Evolutionary conservation across 2,888 invertebrate genomes (phyloP).

Genomic region (Clitarchus hookeri): DNA sequence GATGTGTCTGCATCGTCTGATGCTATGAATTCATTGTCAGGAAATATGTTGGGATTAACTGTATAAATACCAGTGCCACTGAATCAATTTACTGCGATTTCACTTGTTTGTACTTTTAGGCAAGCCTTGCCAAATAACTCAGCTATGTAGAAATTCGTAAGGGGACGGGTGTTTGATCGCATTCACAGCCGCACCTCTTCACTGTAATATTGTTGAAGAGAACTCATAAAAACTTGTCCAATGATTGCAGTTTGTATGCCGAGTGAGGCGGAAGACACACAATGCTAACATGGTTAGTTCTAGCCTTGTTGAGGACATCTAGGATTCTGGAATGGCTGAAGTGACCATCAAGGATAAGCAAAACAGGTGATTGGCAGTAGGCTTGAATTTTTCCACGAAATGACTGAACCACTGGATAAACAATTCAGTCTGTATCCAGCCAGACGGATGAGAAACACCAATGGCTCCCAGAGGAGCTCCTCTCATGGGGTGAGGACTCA

Average conservation of each 20-base stretch:
- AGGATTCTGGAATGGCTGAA: constrained; percentile 42
- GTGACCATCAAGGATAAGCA: constrained; percentile 46
- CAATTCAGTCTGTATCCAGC: constrained; percentile 40
- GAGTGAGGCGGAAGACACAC: constrained; percentile 28
- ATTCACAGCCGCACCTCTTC: background rate
- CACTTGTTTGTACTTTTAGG: background rate
- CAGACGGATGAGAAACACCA: constrained; percentile 46
- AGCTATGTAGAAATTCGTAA: background rate
- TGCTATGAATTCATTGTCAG: background rate
- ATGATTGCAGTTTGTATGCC: constrained; percentile 15
- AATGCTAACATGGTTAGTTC: background rate
- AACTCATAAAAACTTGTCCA: background rate
- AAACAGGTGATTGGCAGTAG: constrained; percentile 41
- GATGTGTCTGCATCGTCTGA: background rate
- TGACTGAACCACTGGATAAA: constrained; percentile 34
- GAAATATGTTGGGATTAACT: background rate
- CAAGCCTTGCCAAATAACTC: background rate
- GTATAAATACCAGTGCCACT: background rate
- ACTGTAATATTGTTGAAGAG: background rate
- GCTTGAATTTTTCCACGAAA: constrained; percentile 36
- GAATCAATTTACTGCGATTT: background rate
- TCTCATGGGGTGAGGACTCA: constrained; percentile 47
- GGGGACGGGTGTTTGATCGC: background rate
- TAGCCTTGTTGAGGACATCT: constrained; percentile 23
- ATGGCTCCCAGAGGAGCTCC: constrained; percentile 48